Evolutionary conservation across 2,113 vertebrate species (phyloP).

Genomic region (Speoplatyrhinus poulsoni): DNA sequence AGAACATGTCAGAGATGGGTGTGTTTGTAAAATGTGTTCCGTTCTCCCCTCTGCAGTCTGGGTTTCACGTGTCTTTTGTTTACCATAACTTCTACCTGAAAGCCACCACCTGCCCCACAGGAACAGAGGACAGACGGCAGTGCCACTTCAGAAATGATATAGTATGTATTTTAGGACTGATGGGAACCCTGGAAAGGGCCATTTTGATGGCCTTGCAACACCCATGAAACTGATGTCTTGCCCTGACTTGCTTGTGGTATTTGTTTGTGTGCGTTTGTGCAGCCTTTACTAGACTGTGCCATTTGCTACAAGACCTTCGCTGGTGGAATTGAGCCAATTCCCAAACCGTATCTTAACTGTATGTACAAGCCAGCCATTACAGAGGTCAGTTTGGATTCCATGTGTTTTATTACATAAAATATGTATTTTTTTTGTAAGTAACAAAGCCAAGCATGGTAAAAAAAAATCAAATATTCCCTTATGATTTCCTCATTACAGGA

Average conservation of each 20-base stretch:
- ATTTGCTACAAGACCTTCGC: background rate
- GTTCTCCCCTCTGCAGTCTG: slow-evolving; percentile 11
- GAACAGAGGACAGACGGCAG: background rate
- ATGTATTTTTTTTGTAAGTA: background rate
- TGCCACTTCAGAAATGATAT: slow-evolving; percentile 32
- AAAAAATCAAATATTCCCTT: background rate
- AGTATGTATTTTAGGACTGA: slow-evolving; percentile 21
- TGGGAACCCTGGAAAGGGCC: background rate
- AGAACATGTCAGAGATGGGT: background rate
- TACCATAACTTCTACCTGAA: slow-evolving; percentile 30
- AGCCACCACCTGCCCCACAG: slow-evolving; percentile 31
- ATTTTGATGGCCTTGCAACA: background rate
- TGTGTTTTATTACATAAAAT: background rate
- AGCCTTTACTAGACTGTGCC: slow-evolving; percentile 2
- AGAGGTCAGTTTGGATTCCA: background rate
- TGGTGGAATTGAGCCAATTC: background rate
- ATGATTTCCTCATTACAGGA: background rate
- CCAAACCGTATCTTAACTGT: background rate
- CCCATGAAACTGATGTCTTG: background rate
- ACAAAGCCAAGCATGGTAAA: background rate
- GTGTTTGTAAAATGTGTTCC: slow-evolving; percentile 4
- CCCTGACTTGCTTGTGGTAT: slow-evolving; percentile 1
- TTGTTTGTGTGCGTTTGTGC: background rate
- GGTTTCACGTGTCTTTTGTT: slow-evolving; percentile 15
- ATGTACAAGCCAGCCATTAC: background rate